Evolutionary conservation across 2,113 vertebrate genomes (phyloP), one percentile per base, ranked within the genome.

Genomic region (Chloropsis cyanopogon): DNA sequence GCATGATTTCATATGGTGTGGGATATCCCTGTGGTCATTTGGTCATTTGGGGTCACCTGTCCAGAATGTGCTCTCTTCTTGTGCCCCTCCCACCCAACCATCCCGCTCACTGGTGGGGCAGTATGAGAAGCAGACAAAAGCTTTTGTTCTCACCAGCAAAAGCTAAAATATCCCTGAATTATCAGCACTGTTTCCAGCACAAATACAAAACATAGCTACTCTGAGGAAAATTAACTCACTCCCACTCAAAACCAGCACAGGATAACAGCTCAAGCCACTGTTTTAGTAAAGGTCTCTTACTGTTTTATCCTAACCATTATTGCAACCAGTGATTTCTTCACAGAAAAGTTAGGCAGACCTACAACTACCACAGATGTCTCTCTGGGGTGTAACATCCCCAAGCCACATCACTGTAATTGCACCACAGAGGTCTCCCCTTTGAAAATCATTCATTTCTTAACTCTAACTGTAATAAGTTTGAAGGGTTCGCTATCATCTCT

Each of bases 401-500:
- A 61, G 49, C 9, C 28, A 33, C n/a, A 57, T 47, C 33, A 39
- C 3, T 66, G 22, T 26, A 79, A 68, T 47, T 82, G 65, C 18
- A 56, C 39, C 31, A 59, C 11, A 63, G 52, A 65, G 10, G 16
- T 77, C 59, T 90, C 91, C 11, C 7, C 46, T 76, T 70, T 57
- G 23, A 82, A 95, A 92, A 59, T 35, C 6, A 54, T 80, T 69
- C 7, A 17, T 88, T 92, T 86, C 65, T 78, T 84, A 79, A 66
- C 52, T 71, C 21, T 64, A 61, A 33, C 54, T 80, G 39, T 50
- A 92, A 89, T 88, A 86, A 91, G 53, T 20, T 91, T 64, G 86
- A 75, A 83, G 57, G 50, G 54, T 87, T 93, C 19, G 22, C 57
- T 46, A 85, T 90, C 64, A 63, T 91, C 54, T 89, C 78, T 90